Conservation (phyloP, 2,113 vertebrate species). For the Nothocercus julius region DNA sequence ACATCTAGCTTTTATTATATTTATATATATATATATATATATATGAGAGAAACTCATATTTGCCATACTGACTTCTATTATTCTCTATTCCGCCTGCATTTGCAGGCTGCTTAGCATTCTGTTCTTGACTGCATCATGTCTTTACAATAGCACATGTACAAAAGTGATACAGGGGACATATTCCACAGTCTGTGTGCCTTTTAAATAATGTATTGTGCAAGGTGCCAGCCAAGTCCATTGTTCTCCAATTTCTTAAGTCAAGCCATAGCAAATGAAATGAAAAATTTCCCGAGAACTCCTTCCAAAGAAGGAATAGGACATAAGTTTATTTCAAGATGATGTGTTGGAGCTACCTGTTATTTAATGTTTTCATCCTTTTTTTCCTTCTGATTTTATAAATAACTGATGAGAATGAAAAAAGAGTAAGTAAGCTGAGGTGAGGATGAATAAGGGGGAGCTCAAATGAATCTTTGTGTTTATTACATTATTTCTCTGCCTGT, state of each 20-base stretch:
- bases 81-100: background rate
- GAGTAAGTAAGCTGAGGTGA: background rate
- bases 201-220: background rate
- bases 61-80: background rate
- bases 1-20: background rate
- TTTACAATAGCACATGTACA: background rate
- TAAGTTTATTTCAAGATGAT: background rate
- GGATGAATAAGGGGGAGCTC: background rate
- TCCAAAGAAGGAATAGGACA: background rate
- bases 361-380: background rate
- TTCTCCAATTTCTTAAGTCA: background rate
- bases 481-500: background rate
- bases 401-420: background rate
- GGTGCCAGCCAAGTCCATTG: background rate
- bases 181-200: background rate
- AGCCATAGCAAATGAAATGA: background rate
- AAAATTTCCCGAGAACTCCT: background rate
- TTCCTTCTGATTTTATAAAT: background rate
- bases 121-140: background rate
- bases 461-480: background rate
- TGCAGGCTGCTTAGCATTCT: background rate
- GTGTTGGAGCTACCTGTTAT: background rate
- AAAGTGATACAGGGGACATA: background rate
- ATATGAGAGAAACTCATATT: accelerated
- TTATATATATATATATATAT: too few relatives aligned